Evolutionary conservation across 2,797 vertebrate species (phyloP), one percentile per base, ranked within the genome.

Genomic region (Sphenodon punctatus): DNA sequence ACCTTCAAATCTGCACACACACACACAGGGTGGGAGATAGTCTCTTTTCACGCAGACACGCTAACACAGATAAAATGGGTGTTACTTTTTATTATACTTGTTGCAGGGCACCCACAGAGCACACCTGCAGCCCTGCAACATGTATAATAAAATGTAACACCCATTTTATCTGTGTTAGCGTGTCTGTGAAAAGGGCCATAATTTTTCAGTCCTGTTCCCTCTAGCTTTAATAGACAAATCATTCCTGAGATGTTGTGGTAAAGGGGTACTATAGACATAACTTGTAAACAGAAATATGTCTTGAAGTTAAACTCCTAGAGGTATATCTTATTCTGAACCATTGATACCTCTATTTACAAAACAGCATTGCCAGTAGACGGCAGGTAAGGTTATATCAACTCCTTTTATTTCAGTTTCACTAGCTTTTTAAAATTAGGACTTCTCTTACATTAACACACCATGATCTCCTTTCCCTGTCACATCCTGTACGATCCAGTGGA

Each of bases 331-430:
- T 13, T 56, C n/a, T 75, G 61, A 23, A 6, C 41, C 53, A n/a
- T 69, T 76, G 41, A 48, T 78, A 55, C 67, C 53, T 72, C 34
- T 75, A 75, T 66, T 60, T n/a, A 51, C 16, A 42, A 49, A 32
- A n/a, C 19, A 15, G 16, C 38, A 34, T 23, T 42, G 13, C 19
- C 13, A 59, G 14, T 36, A 30, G 30, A 67, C 10, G 14, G 13
- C 8, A 61, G 15, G 38, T 71, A 76, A 39, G 36, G 64, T 66
- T 41, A 27, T 49, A 30, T 30, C 10, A n/a, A 38, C 58, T 43
- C 34, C 60, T 1, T 63, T 68, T 22, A 70, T 53, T 73, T 30
- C 7, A 61, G 43, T 7, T 4, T 13, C 41, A 13, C 22, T 45
- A 12, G 27, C 20, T 12, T 48, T 82, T 63, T 46, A 69, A 60